These are phyloP conservation scores for Trichogramma evanescens DNA, from an alignment of 2,888 invertebrate species.

Conservation along the genomic window DNA sequence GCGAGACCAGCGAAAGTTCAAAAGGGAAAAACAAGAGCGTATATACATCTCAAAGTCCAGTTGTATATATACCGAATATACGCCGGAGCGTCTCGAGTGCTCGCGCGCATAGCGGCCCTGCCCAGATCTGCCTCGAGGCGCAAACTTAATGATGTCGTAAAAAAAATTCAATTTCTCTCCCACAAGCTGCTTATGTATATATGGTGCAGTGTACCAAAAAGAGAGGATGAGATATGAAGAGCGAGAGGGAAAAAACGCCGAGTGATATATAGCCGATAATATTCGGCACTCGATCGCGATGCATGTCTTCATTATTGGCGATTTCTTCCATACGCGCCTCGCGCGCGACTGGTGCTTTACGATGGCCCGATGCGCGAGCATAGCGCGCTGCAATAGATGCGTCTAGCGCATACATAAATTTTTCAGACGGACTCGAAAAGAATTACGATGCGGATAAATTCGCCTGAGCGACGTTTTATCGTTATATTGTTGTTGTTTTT, in stretches of 20 bases:
- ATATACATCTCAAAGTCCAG: too few species aligned
- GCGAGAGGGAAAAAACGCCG: not conserved
- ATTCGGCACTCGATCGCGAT: not conserved
- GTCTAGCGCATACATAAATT: constrained; percentile 4
- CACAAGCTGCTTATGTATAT: not conserved
- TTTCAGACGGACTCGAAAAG: not conserved
- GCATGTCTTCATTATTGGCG: constrained; percentile 13
- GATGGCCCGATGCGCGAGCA: not conserved
- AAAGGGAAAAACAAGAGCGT: too few species aligned
- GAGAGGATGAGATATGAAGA: not conserved
- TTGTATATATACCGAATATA: too few species aligned
- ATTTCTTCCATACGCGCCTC: not conserved
- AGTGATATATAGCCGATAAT: not conserved
- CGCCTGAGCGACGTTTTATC: not conserved
- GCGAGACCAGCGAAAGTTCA: too few species aligned
- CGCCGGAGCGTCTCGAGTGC: too few species aligned
- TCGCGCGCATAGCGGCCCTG: not conserved
- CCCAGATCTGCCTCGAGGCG: constrained; percentile 9
- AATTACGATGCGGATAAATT: constrained; percentile 3
- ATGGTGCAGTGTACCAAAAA: not conserved
- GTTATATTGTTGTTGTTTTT: not conserved
- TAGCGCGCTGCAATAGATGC: not conserved
- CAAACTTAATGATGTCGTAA: constrained; percentile 19
- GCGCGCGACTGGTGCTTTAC: not conserved
- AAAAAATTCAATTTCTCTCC: constrained; percentile 18